Evolutionary conservation across 2,113 vertebrate species (phyloP).

Genomic region (Solenodon paradoxus): DNA sequence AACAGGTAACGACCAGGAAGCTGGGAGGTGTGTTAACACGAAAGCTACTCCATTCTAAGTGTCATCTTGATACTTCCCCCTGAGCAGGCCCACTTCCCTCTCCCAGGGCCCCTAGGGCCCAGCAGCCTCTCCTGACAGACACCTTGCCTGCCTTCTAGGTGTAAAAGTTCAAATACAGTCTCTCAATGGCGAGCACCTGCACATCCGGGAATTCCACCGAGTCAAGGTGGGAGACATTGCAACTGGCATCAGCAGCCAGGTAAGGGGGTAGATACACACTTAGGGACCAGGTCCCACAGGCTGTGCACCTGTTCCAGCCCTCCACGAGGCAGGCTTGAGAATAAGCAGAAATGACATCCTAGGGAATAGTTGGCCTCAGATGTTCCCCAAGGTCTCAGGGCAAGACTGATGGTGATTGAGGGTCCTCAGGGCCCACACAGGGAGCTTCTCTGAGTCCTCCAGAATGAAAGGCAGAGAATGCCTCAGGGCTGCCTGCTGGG

Average conservation of each 20-base stretch:
- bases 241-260: constrained; percentile 97
- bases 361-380: background rate
- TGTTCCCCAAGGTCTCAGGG: background rate
- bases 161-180: constrained; percentile 93
- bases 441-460: background rate
- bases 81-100: background rate
- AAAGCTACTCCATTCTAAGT: background rate
- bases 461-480: background rate
- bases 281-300: background rate
- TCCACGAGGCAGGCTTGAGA: background rate
- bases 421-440: background rate
- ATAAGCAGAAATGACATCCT: background rate
- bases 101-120: background rate
- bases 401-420: background rate
- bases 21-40: background rate
- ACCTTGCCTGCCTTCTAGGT: constrained; percentile 81
- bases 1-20: background rate
- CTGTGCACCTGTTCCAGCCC: background rate
- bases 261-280: constrained; percentile 70
- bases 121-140: background rate
- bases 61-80: background rate
- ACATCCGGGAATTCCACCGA: constrained; percentile 92
- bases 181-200: constrained; percentile 88
- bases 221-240: constrained; percentile 95
- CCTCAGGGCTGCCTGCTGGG: background rate